Evolutionary conservation across 2,888 invertebrate species (phyloP), one percentile per base, ranked within the genome.

Genomic region (Lasioglossum malachurum): DNA sequence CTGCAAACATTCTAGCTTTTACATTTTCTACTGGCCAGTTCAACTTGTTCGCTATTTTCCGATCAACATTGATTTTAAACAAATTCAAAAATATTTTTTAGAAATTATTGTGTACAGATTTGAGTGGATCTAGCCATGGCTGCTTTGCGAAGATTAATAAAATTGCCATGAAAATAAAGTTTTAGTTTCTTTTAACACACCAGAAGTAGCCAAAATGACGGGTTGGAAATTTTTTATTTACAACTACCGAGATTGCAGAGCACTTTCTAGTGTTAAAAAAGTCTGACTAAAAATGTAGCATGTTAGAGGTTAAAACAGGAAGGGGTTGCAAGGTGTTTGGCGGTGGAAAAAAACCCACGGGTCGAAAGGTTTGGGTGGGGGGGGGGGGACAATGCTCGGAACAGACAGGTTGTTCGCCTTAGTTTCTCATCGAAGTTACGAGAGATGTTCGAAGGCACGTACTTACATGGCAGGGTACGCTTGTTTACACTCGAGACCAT

Each of bases 401-500:
- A n/a, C 10, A 83, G 82, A 87, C 86, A 90, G 83, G 89, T 89
- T 86, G 91, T 88, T 74, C 81, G 72, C 80, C 81, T 69, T 76
- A 69, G 76, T 80, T 78, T 77, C 67, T 49, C 67, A 60, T 46
- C 69, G 69, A 69, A 35, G 23, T 35, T 23, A 69, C 19, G 38
- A 31, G 31, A 35, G 74, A 74, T 49, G 77, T 57, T 57, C 38
- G 83, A 67, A n/a, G 38, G 41, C 23, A 12, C 71, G 38, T 71
- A 57, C n/a, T 57, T 57, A 41, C 71, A 71, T 23, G 71, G 38
- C 71, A 71, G 14, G 78, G 88, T 87, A 88, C 88, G 86, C 89
- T 89, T 88, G 88, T 93, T 93, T 92, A 91, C 91, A 87, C 88
- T 86, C 82, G 78, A 74, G 89, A 83, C 90, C 87, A 89, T 92